phyloP scores from a whole-genome alignment of 2,797 vertebrate species.

The Lycodopsis pacificus region DNA sequence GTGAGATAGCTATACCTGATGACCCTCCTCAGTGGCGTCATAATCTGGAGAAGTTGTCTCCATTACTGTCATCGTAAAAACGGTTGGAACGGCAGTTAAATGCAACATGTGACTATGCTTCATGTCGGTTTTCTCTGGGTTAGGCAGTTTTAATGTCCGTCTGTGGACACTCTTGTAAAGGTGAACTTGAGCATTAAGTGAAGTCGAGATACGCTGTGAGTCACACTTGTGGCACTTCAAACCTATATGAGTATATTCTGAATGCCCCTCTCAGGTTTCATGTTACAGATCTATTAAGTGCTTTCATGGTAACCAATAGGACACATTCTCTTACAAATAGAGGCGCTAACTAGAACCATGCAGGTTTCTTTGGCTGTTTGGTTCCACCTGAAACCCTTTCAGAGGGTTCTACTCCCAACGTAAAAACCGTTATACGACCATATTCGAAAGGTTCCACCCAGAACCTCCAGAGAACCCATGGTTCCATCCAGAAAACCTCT shows the following conservation, averaged over 20 bases:
- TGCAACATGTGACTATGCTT: slow-evolving; percentile 7
- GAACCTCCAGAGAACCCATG: background rate
- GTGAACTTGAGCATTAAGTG: slow-evolving; percentile 1
- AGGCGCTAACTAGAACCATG: no score
- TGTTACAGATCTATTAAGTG: background rate
- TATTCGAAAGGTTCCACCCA: background rate
- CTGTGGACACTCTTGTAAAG: slow-evolving; percentile 1
- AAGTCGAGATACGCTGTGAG: background rate
- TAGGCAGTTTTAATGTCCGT: background rate
- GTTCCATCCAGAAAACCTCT: background rate
- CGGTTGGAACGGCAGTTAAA: slow-evolving; percentile 4
- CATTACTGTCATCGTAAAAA: slow-evolving; percentile 25
- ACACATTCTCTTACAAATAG: background rate
- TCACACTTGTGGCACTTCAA: background rate
- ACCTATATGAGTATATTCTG: background rate
- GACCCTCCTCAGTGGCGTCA: slow-evolving; percentile 13
- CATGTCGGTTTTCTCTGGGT: background rate
- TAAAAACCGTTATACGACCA: background rate
- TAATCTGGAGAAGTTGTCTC: background rate
- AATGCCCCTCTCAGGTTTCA: background rate
- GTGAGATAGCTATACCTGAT: background rate
- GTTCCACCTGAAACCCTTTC: background rate
- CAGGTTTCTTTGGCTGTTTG: background rate
- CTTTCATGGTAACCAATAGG: background rate
- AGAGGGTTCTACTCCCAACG: background rate